Evolutionary conservation across 2,797 vertebrate species (phyloP).

Genomic region (Leptodactylus fallax): DNA sequence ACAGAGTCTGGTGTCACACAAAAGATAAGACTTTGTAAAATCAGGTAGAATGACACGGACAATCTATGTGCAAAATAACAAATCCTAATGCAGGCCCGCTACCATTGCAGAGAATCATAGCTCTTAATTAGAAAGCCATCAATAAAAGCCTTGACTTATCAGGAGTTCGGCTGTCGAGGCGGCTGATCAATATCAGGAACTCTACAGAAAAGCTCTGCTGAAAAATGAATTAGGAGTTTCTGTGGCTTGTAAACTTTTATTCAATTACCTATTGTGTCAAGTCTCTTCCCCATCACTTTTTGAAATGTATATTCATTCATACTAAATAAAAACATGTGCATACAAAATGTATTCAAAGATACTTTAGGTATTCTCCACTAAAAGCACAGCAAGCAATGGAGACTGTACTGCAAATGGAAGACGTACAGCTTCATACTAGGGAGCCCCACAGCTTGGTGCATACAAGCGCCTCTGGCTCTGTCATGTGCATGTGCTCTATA

Average conservation of each 20-base stretch:
- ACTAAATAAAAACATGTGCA: too few relatives aligned
- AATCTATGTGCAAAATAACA: slow-evolving; percentile 59
- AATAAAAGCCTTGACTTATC: slow-evolving; percentile 57
- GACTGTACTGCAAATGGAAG: too few relatives aligned
- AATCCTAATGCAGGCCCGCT: slow-evolving; percentile 46
- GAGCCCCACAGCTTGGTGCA: too few relatives aligned
- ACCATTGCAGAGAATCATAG: slow-evolving; percentile 53
- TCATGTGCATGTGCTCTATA: too few relatives aligned
- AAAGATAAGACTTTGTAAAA: slow-evolving; percentile 64
- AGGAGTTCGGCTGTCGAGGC: slow-evolving; percentile 15
- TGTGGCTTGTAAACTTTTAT: slow-evolving; percentile 34
- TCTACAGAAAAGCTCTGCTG: not conserved
- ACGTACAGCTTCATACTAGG: too few relatives aligned
- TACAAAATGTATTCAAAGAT: too few relatives aligned
- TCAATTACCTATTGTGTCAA: slow-evolving; percentile 24
- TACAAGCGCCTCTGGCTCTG: too few relatives aligned
- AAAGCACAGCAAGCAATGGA: too few relatives aligned
- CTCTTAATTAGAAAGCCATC: slow-evolving; percentile 14
- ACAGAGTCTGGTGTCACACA: slow-evolving; percentile 4
- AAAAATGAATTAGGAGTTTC: not conserved
- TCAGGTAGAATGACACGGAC: slow-evolving; percentile 1
- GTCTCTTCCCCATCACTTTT: not conserved
- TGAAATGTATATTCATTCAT: too few relatives aligned
- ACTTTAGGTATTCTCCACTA: too few relatives aligned
- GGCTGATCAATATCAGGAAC: slow-evolving; percentile 53